Percentiles rank a stretch among this genome's conserved stretches.
These are phyloP conservation scores for Panagrolaimus sp. DNA, from an alignment of 1,140 invertebrate species.

Conservation along the genomic window DNA sequence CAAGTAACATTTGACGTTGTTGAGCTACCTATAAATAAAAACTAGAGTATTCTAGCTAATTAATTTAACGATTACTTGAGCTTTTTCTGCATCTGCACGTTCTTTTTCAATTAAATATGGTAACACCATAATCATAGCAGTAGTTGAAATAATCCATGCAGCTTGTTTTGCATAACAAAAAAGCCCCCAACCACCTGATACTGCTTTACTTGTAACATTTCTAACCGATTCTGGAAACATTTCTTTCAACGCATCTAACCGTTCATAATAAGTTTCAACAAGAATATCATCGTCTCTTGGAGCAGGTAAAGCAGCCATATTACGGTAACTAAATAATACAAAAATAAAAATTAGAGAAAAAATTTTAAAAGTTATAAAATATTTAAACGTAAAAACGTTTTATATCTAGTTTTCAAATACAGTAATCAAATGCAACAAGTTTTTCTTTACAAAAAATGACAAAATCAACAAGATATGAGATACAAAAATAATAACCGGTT, in stretches of 20 bases:
- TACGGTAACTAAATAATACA: not conserved
- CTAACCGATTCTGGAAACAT: slow-evolving; percentile 47
- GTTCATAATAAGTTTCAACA: slow-evolving; percentile 47
- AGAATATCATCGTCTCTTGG: slow-evolving; percentile 53
- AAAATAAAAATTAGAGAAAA: slow-evolving; percentile 13
- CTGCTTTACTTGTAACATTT: slow-evolving; percentile 26
- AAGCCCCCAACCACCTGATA: slow-evolving; percentile 21
- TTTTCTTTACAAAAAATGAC: not conserved
- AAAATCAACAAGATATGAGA: slow-evolving; percentile 17
- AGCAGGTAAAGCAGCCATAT: slow-evolving; percentile 11
- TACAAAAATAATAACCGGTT: slow-evolving; percentile 13
- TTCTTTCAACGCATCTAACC: slow-evolving; percentile 51
- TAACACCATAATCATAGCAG: slow-evolving; percentile 50
- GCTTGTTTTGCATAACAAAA: slow-evolving; percentile 44
- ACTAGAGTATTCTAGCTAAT: not conserved
- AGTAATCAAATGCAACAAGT: too few species aligned
- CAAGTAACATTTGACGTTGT: slow-evolving; percentile 57
- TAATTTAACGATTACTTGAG: slow-evolving; percentile 30
- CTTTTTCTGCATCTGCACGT: slow-evolving; percentile 49
- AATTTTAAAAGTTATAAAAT: slow-evolving; percentile 1
- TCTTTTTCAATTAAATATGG: slow-evolving; percentile 56
- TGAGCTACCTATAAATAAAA: slow-evolving; percentile 43
- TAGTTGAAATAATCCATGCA: slow-evolving; percentile 49
- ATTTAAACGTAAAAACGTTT: not conserved
- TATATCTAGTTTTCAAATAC: not conserved